Evolutionary conservation across 2,888 invertebrate species (phyloP), one percentile per base, ranked within the genome.

Genomic region (Galerucella pusilla): DNA sequence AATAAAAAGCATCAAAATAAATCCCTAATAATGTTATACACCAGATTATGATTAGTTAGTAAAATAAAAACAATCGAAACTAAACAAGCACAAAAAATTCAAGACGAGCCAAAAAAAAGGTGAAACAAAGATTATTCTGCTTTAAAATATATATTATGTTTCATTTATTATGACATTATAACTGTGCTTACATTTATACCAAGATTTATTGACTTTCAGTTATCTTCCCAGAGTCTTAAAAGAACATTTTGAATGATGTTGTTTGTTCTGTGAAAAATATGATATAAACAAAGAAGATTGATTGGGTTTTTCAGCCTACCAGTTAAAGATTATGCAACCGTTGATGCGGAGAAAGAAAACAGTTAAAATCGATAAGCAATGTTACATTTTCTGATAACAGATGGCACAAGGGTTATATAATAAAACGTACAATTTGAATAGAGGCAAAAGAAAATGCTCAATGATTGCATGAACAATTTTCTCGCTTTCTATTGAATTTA

Each of bases 161-260:
- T 20, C 46, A 45, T 65, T 65, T 65, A 65, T 65, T 45, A 65
- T 42, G 64, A 65, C 20, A 46, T 65, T 65, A 65, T 46, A 14
- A 65, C 20, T 46, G 35, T 60, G 66, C 52, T 68, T 68, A 45
- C 46, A 52, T 60, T 59, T 60, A 60, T 25, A 68, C 45, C 14
- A 60, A 46, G 59, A 68, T 68, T 60, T 60, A 68, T 68, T 59
- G 60, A 60, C 64, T 6, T 54, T 68, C 45, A 14, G 28, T 45
- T 46, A 68, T 16, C 68, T 68, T 59, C 25, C 5, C 42, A 60
- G 7, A 68, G n/a, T 42, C 7, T 42, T 60, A 52, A 67, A 61
- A 61, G 35, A 14, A 61, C 35, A 35, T 61, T 28, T 61, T 61
- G 28, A 67, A 45, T 46, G 46, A 59, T 42, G 60, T 11, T 60